Evolutionary conservation across 37 sponge, comb jelly and placozoan species (phyloP), one percentile per base, ranked within the genome.

Genomic region (Agelas oroides): DNA sequence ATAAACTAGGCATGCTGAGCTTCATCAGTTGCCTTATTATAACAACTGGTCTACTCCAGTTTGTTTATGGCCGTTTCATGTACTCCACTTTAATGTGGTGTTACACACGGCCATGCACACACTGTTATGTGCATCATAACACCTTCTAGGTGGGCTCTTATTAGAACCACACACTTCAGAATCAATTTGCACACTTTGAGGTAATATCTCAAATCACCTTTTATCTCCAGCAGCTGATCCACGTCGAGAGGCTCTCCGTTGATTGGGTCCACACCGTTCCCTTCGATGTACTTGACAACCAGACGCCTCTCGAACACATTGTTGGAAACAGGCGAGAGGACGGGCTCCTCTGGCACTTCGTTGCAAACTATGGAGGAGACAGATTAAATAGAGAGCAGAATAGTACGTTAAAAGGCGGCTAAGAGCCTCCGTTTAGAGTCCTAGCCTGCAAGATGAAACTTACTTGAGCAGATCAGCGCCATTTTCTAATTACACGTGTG

Each of bases 271-370:
- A 80, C 87, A 0, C 98, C 97, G 37, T 93, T 97, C 60, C 95
- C 95, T 40, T 90, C 81, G 13, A 99, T 64, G 58, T 78, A 99
- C 89, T 99, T 97, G 65, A 86, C 89, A 30, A 97, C 82, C 65
- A 99, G 85, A 30, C 97, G 85, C 78, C 80, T 85, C 80, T 99
- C 99, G 52, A 99, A 99, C 30, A 99, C 88, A 68, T 93, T 87
- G 59, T 86, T 89, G 34, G 97, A 97, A 27, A 74, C 92, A 25
- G 95, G 94, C 28, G 99, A 99, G 19, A 99, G 86, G 33, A 99
- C 99, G 2, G 99, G 97, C 35, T 95, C 91, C 70, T 99, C 96
- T 1, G 99, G 99, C 13, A 97, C 96, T 64, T 97, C 99, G 84
- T 97, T 87, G 52, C 86, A 86, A 60, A 99, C 92, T 94, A 73